These are phyloP conservation scores for Cynopterus sphinx DNA, from an alignment of 2,797 vertebrate species.

Conservation along the genomic window DNA sequence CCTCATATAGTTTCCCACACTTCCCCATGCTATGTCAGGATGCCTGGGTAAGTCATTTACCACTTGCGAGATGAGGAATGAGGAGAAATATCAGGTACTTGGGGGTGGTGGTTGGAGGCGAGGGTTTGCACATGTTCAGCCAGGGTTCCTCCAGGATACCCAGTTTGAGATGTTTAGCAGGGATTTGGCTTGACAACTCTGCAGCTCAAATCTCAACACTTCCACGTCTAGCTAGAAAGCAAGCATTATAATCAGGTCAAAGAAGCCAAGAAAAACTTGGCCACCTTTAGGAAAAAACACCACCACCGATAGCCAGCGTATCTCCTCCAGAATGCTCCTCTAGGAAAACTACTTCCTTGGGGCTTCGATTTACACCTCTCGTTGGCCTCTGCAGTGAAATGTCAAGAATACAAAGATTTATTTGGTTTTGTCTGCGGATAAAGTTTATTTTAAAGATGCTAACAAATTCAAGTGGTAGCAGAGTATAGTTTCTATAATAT, in stretches of 20 bases:
- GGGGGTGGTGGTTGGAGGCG: background rate
- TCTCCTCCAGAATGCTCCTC: constrained; percentile 34
- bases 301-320: background rate
- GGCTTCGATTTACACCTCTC: constrained; percentile 64
- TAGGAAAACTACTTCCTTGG: constrained; percentile 30
- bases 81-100: background rate
- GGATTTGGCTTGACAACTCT: background rate
- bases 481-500: constrained; percentile 78
- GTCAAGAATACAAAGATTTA: constrained; percentile 65
- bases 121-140: background rate
- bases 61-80: background rate
- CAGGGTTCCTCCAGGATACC: background rate
- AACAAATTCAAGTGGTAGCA: constrained; percentile 74
- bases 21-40: background rate
- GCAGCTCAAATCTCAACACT: background rate
- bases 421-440: constrained; percentile 66
- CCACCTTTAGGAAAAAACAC: constrained; percentile 37
- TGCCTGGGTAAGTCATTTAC: background rate
- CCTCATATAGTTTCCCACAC: background rate
- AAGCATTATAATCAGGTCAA: constrained; percentile 21
- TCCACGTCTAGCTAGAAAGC: background rate
- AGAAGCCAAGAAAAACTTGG: constrained; percentile 60
- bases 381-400: constrained; percentile 33
- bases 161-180: background rate
- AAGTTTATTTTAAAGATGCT: constrained; percentile 78